phyloP scores from a whole-genome alignment of 92 coral and sea anemone genomes.

The Palythoa grandiflora region DNA sequence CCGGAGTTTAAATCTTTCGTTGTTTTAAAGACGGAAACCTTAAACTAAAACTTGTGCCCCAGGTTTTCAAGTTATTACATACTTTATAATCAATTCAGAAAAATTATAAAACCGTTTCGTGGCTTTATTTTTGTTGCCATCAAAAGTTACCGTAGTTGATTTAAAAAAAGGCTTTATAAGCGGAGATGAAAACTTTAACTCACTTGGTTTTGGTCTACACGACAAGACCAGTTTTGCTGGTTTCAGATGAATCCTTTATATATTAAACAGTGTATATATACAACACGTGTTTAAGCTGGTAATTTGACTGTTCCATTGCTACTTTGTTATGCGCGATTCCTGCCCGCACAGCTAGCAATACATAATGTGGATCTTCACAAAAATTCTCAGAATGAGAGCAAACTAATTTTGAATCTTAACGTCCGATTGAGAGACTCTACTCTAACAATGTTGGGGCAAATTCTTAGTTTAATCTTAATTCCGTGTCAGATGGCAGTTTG shows the following conservation, averaged over 20 bases:
- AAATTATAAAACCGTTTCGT: neutral
- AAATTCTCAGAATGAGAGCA: neutral
- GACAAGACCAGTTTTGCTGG: neutral
- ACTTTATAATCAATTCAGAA: neutral
- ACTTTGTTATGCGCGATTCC: neutral
- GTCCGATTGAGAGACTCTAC: constrained; percentile 1
- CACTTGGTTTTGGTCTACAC: neutral
- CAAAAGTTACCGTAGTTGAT: neutral
- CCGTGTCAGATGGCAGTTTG: neutral
- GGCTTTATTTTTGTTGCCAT: neutral
- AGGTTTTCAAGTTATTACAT: neutral
- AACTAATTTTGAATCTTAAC: neutral
- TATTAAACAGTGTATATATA: neutral
- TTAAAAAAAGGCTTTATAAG: neutral
- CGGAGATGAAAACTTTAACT: neutral
- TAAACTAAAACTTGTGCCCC: neutral
- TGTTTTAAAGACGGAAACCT: neutral
- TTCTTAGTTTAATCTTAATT: neutral
- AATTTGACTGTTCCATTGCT: neutral
- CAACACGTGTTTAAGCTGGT: constrained; percentile 35
- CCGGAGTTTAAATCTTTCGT: neutral
- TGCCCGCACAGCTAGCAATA: neutral
- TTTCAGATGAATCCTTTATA: neutral
- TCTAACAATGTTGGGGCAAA: constrained; percentile 16
- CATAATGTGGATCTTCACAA: neutral